phyloP scores from a whole-genome alignment of 2,797 vertebrate genomes.

The Cynodonichthys magdalenae region DNA sequence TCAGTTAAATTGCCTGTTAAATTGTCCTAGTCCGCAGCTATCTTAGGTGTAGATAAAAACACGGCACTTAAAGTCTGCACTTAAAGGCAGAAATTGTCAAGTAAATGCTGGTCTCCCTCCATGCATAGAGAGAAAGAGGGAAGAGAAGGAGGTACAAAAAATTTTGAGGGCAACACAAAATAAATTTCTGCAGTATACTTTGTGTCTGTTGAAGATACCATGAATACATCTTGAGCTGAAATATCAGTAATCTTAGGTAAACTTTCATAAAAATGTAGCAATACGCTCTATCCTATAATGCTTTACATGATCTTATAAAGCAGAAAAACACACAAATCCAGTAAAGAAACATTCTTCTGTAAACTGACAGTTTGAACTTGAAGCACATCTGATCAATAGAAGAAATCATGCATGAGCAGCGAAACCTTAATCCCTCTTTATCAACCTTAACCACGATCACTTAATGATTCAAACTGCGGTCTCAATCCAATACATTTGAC shows the following conservation, averaged over 20 bases:
- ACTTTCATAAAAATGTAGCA: conserved; percentile 3
- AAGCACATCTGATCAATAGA: conserved; percentile 40
- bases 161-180: conserved; percentile 48
- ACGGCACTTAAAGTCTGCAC: conserved; percentile 79
- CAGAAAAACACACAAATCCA: neutral
- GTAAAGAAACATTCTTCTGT: neutral
- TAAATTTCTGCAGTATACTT: conserved; percentile 32
- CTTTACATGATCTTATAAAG: neutral
- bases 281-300: neutral
- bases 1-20: conserved; percentile 85
- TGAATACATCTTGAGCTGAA: conserved; percentile 16
- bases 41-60: conserved; percentile 83
- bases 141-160: conserved; percentile 45
- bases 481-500: conserved; percentile 72
- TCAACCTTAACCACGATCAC: conserved; percentile 49
- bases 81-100: conserved; percentile 80
- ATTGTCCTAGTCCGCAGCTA: conserved; percentile 77
- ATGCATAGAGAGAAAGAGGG: conserved; percentile 50
- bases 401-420: conserved; percentile 51
- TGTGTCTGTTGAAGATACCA: conserved; percentile 19
- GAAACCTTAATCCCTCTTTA: conserved; percentile 50
- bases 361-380: neutral
- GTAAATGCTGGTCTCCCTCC: conserved; percentile 74
- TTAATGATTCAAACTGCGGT: conserved; percentile 70
- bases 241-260: conserved; percentile 2